Conservation (phyloP, 2,113 vertebrate species). For the Lagopus leucura region DNA sequence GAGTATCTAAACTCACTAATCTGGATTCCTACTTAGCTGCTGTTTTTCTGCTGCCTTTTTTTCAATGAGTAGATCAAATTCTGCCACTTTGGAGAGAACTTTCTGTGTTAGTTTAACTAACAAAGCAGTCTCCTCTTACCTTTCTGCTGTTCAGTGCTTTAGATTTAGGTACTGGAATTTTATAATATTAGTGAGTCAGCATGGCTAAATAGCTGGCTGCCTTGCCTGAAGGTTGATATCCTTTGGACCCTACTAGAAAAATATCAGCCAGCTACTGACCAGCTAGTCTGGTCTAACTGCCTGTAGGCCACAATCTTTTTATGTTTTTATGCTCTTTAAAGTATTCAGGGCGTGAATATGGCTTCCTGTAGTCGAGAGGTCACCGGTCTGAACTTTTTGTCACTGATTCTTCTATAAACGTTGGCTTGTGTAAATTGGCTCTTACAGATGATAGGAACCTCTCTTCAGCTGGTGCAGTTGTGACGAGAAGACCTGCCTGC, state of each 20-base stretch:
- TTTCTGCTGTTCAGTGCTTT: not conserved
- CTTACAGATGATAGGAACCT: not conserved
- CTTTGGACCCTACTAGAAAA: not conserved
- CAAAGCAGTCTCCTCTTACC: not conserved
- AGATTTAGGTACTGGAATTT: not conserved
- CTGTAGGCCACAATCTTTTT: not conserved
- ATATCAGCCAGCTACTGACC: not conserved
- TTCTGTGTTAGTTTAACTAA: not conserved
- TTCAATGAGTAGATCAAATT: not conserved
- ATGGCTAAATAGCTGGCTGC: not conserved
- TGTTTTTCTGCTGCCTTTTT: not conserved
- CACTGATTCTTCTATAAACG: not conserved
- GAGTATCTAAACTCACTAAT: not conserved
- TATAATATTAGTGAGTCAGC: not conserved
- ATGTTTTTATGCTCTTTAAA: not conserved
- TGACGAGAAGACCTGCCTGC: fast-evolving
- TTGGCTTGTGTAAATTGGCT: not conserved
- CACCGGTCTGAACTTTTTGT: not conserved
- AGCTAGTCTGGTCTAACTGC: not conserved
- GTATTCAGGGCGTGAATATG: not conserved
- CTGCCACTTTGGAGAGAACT: not conserved
- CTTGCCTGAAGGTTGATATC: not conserved
- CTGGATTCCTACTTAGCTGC: not conserved
- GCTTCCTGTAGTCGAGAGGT: not conserved
- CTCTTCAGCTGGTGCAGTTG: not conserved